A percentile compares a stretch with the other conserved stretches of the same genome.
These are phyloP conservation scores for Paradoxurus hermaphroditus DNA, from an alignment of 2,113 vertebrate species.

Conservation along the genomic window DNA sequence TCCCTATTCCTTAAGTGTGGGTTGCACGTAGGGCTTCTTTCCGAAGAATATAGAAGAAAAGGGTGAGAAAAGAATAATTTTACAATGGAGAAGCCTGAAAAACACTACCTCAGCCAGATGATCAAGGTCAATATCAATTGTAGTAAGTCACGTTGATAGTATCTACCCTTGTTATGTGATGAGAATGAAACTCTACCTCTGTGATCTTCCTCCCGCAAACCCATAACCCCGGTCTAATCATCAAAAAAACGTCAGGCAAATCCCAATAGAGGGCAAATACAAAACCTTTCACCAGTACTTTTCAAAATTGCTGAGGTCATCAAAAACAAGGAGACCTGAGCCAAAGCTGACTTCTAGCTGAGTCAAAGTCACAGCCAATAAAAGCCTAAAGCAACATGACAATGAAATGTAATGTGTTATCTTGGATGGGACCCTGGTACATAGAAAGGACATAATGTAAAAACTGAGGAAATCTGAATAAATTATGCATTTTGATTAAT, in stretches of 20 bases:
- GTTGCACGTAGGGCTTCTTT: not conserved
- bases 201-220: not conserved
- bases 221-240: not conserved
- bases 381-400: not conserved
- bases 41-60: not conserved
- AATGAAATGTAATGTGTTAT: not conserved
- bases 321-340: not conserved
- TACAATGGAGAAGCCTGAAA: not conserved
- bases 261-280: not conserved
- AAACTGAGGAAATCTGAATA: not conserved
- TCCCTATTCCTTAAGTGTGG: not conserved
- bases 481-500: not conserved
- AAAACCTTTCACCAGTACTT: not conserved
- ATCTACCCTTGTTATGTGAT: not conserved
- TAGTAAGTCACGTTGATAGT: not conserved
- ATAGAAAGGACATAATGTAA: not conserved
- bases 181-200: not conserved
- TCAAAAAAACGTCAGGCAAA: not conserved
- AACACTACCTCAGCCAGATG: not conserved
- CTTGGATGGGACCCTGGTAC: not conserved
- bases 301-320: not conserved
- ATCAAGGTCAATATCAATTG: not conserved
- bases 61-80: not conserved
- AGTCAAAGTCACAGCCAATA: not conserved
- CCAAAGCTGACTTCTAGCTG: not conserved